Evolutionary conservation across 2,113 vertebrate genomes (phyloP).

Genomic region (Hippopotamus amphibius): DNA sequence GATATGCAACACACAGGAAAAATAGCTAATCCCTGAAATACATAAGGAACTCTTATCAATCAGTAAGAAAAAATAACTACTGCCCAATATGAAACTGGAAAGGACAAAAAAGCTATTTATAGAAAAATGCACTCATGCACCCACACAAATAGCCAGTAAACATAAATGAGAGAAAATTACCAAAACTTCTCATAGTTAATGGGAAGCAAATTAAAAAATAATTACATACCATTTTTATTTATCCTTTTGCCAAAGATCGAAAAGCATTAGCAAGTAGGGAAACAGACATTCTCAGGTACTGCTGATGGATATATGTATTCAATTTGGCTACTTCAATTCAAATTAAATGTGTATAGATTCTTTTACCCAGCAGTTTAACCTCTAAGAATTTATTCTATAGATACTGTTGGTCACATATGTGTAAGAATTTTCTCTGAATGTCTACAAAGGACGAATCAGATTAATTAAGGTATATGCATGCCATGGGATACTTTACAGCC

Average conservation of each 20-base stretch:
- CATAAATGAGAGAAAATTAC: background rate
- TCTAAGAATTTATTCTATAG: background rate
- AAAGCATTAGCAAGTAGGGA: background rate
- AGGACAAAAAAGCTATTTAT: background rate
- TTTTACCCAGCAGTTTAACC: background rate
- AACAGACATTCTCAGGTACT: background rate
- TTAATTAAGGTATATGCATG: background rate
- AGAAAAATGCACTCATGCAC: background rate
- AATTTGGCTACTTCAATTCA: background rate
- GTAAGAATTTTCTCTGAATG: background rate
- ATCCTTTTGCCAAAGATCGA: background rate
- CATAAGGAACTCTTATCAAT: background rate
- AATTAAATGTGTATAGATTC: background rate
- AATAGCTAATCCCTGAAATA: background rate
- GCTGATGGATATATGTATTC: background rate
- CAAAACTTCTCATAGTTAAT: background rate
- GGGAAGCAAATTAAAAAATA: background rate
- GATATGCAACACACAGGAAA: background rate
- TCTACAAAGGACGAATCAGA: background rate
- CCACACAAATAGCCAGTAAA: background rate
- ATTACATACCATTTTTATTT: background rate
- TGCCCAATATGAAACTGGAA: background rate
- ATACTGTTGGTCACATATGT: background rate
- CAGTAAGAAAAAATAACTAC: background rate
- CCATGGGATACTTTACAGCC: background rate